These are phyloP conservation scores for Coecobrya sp. DNA, from an alignment of 2,888 invertebrate species.

Conservation along the genomic window DNA sequence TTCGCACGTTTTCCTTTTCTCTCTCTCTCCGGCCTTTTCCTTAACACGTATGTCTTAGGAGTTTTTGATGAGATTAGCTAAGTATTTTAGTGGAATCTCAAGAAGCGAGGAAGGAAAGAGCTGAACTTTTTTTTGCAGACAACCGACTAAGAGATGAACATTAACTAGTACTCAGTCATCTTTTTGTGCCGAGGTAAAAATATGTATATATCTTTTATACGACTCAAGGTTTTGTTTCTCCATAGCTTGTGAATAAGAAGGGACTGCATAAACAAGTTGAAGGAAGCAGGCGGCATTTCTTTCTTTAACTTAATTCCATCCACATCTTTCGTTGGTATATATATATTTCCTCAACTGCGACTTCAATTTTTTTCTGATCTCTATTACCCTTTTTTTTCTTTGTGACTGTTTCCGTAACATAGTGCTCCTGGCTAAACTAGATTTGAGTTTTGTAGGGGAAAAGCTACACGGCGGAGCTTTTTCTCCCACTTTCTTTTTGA, in stretches of 20 bases:
- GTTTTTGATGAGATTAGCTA: constrained; percentile 71
- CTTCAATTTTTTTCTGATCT: constrained; percentile 67
- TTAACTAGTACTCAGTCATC: constrained; percentile 46
- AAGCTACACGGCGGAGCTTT: constrained; percentile 42
- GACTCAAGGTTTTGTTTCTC: neutral
- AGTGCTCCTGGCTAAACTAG: constrained; percentile 37
- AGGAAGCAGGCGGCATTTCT: constrained; percentile 40
- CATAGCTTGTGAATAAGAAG: neutral
- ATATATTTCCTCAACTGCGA: constrained; percentile 39
- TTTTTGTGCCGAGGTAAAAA: constrained; percentile 32
- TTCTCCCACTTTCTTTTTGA: constrained; percentile 29
- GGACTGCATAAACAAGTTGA: neutral
- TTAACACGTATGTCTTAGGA: constrained; percentile 58
- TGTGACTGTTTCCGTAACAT: constrained; percentile 28
- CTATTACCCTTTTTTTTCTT: neutral
- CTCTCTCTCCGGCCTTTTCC: neutral
- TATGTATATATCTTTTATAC: constrained; percentile 27
- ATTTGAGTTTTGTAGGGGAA: constrained; percentile 50
- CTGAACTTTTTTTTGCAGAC: constrained; percentile 52
- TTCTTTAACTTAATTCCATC: constrained; percentile 63
- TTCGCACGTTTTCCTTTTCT: constrained; percentile 25
- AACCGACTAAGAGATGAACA: constrained; percentile 51
- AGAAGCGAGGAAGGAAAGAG: constrained; percentile 54
- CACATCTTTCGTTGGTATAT: constrained; percentile 40
- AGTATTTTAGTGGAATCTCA: constrained; percentile 64